These are phyloP conservation scores for Agelastica alni DNA, from an alignment of 2,888 invertebrate species.

Conservation along the genomic window DNA sequence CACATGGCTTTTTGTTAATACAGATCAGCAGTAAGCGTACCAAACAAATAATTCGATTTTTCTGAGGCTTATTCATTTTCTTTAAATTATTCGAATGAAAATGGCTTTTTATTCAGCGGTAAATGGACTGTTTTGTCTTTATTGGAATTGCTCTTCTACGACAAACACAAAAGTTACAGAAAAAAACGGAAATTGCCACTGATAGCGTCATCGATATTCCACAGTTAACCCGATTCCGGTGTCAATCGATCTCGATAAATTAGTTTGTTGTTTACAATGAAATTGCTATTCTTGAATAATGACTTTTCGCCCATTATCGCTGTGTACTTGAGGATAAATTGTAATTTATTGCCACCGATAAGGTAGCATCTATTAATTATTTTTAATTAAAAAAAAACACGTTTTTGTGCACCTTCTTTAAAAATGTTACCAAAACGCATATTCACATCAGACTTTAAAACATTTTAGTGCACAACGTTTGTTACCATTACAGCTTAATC, in stretches of 20 bases:
- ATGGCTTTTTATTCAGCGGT: not conserved
- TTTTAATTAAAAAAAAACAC: not conserved
- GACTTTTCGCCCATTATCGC: not conserved
- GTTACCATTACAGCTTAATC: too few relatives aligned
- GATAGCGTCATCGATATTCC: slow-evolving; percentile 11
- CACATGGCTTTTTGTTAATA: too few relatives aligned
- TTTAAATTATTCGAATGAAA: not conserved
- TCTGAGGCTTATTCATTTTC: not conserved
- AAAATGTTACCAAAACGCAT: too few relatives aligned
- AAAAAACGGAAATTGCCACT: slow-evolving; percentile 13
- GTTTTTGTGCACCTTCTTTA: too few relatives aligned
- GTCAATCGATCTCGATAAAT: slow-evolving; percentile 25
- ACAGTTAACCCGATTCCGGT: slow-evolving; percentile 1
- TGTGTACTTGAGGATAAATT: too few relatives aligned
- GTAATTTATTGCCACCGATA: too few relatives aligned
- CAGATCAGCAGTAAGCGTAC: too few relatives aligned
- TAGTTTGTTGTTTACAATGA: slow-evolving; percentile 25
- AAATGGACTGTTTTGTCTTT: not conserved
- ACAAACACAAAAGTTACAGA: slow-evolving; percentile 2
- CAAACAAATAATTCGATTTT: not conserved
- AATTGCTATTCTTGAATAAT: slow-evolving; percentile 10
- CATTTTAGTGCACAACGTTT: too few relatives aligned
- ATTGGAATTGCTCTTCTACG: not conserved
- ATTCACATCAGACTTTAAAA: too few relatives aligned
- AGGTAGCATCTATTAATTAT: not conserved